Percentiles rank a stretch among this genome's conserved stretches.
These are phyloP conservation scores for Camponotus vicinus DNA, from an alignment of 1,140 invertebrate genomes.

Conservation along the genomic window DNA sequence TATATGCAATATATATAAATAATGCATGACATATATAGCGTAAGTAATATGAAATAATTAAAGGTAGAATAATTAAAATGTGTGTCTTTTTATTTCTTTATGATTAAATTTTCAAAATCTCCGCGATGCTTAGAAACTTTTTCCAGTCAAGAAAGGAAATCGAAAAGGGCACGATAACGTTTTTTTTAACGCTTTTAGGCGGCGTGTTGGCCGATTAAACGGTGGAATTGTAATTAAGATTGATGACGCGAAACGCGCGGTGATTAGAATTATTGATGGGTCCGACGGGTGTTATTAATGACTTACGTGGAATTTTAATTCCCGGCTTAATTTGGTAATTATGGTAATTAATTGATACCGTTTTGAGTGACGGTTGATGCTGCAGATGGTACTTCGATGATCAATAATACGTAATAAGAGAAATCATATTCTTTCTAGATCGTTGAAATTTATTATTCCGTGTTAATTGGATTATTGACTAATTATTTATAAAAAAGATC, in stretches of 20 bases:
- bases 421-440: conserved; percentile 19
- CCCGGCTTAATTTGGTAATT: conserved; percentile 55
- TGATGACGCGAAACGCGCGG: conserved; percentile 53
- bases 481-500: background rate
- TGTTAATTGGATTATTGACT: background rate
- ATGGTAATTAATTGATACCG: conserved; percentile 57
- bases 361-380: conserved; percentile 46
- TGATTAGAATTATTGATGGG: conserved; percentile 61
- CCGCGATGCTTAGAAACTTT: background rate
- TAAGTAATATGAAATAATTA: no score
- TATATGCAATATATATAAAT: no score
- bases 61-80: background rate
- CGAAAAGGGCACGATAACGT: background rate
- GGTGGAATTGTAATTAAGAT: conserved; percentile 55
- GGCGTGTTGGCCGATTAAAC: conserved; percentile 49
- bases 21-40: no score
- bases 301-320: conserved; percentile 60
- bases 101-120: background rate
- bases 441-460: background rate
- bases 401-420: conserved; percentile 48
- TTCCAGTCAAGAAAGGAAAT: conserved; percentile 5
- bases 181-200: conserved; percentile 26
- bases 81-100: background rate
- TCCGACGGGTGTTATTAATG: conserved; percentile 60
- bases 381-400: conserved; percentile 42